These are phyloP conservation scores for Maconellicoccus hirsutus DNA, from an alignment of 1,140 invertebrate species.

Conservation along the genomic window DNA sequence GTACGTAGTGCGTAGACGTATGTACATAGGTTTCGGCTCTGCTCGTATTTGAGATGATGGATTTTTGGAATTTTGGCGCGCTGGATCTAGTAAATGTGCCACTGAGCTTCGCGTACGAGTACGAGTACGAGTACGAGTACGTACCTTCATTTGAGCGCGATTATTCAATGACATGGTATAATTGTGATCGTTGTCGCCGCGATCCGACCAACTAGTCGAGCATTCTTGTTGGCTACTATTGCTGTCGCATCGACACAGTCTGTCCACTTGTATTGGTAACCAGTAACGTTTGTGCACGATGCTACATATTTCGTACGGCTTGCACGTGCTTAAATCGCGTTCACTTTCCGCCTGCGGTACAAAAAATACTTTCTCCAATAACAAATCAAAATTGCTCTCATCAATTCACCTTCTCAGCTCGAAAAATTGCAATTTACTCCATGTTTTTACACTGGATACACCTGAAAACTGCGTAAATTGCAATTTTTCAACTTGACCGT, in stretches of 20 bases:
- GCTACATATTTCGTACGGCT: conserved; percentile 39
- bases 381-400: too few relatives aligned
- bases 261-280: conserved; percentile 38
- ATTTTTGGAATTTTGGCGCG: background rate
- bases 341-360: conserved; percentile 40
- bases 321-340: conserved; percentile 40
- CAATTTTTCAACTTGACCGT: too few relatives aligned
- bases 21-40: too few relatives aligned
- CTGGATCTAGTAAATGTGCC: background rate
- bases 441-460: too few relatives aligned
- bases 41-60: background rate
- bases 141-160: conserved; percentile 41
- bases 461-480: too few relatives aligned
- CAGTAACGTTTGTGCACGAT: conserved; percentile 43
- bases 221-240: conserved; percentile 46
- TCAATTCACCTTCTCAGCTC: too few relatives aligned
- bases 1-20: too few relatives aligned
- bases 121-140: background rate
- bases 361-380: too few relatives aligned
- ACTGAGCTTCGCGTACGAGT: too few relatives aligned
- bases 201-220: conserved; percentile 36
- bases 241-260: conserved; percentile 44
- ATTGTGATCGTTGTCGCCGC: conserved; percentile 28
- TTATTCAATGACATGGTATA: conserved; percentile 39
- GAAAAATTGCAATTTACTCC: background rate